Evolutionary conservation across 1,140 invertebrate genomes (phyloP), one percentile per base, ranked within the genome.

Genomic region (Calliphora vicina): DNA sequence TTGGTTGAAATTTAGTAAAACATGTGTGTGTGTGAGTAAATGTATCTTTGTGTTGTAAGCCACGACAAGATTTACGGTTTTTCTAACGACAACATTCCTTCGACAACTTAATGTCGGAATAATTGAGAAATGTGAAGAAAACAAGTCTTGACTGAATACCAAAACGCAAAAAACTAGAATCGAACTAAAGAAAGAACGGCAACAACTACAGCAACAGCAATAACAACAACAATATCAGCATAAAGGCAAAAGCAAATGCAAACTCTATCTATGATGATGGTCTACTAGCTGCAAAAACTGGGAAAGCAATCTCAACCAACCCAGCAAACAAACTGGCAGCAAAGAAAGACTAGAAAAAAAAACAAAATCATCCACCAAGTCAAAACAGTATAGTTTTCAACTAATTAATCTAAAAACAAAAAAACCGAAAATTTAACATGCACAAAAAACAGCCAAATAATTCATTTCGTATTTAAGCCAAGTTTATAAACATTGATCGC

Each of bases 51-150:
- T 57, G n/a, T 25, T 67, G 61, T 25, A 67, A 67, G 61, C n/a
- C n/a, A 67, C 23, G 61, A 67, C 61, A 67, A 67, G 61, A 67
- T 67, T 67, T 67, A 67, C 61, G n/a, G 61, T 25, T 67, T 67
- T 67, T 67, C 61, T 67, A 67, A 67, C 61, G 61, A 67, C 61
- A 67, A 67, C 61, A 67, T 67, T 67, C 61, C 61, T 67, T 67
- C 17, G 61, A 67, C 61, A 67, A 67, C 61, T 67, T 67, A 67
- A 67, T 67, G 61, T 67, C 61, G 61, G 20, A 67, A 67, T 67
- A 67, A n/a, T 67, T 67, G 20, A 67, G 61, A 67, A 67, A 67
- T 67, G n/a, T 23, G 61, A 67, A 57, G 50, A 57, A 50, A 67
- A 67, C 61, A 67, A 67, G 61, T 67, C 61, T 67, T 23, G n/a